Conservation (phyloP, 2,888 invertebrate species). For the Strigamia maritima region DNA sequence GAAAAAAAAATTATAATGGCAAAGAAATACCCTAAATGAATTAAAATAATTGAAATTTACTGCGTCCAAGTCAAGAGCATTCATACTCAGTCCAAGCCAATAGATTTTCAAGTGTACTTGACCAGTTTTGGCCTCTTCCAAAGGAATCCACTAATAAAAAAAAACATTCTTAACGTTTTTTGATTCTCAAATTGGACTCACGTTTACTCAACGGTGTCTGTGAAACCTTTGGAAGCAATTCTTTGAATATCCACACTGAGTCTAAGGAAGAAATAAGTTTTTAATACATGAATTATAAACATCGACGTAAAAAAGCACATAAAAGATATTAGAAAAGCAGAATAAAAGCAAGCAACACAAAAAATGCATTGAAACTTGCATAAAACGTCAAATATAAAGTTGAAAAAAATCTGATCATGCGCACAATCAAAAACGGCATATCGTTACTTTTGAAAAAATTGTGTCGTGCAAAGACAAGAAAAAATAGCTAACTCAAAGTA, state of each 20-base stretch:
- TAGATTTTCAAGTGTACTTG: conserved; percentile 83
- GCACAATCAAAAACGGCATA: no score
- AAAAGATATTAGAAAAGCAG: no score
- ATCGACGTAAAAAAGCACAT: no score
- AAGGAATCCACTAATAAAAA: conserved; percentile 76
- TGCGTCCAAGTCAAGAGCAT: conserved; percentile 67
- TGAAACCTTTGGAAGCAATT: conserved; percentile 66
- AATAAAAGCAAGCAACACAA: no score
- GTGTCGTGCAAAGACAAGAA: no score
- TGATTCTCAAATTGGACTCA: not conserved
- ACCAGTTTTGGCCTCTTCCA: conserved; percentile 94
- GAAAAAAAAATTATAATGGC: not conserved
- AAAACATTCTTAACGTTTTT: not conserved
- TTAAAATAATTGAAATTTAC: conserved; percentile 57
- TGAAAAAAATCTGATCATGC: no score
- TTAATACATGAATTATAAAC: not conserved
- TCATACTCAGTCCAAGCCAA: conserved; percentile 78
- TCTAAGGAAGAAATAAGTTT: conserved; percentile 54
- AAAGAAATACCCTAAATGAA: conserved; percentile 24
- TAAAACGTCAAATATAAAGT: no score
- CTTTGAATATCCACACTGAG: conserved; percentile 69
- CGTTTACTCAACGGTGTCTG: conserved; percentile 64
- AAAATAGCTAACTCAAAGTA: no score
- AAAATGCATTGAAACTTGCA: no score
- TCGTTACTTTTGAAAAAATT: no score